phyloP scores from a whole-genome alignment of 37 sponge, comb jelly and placozoan species.

The Bolinopsis microptera region DNA sequence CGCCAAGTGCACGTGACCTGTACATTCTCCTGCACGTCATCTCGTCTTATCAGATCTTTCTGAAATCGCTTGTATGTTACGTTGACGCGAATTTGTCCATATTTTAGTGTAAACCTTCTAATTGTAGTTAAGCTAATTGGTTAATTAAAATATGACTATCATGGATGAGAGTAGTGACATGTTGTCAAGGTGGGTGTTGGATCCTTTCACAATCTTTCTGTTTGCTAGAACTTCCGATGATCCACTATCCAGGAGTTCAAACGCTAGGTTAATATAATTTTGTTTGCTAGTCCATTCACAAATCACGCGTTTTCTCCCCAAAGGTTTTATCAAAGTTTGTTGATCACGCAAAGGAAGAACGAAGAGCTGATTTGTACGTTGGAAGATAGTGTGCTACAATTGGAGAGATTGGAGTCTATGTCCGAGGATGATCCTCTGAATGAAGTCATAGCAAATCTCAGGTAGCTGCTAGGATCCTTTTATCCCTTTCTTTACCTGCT shows the following conservation, averaged over 20 bases:
- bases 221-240: too few relatives aligned
- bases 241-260: not conserved
- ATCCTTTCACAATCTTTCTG: too few relatives aligned
- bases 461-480: not conserved
- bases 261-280: too few relatives aligned
- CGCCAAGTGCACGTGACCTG: not conserved
- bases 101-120: too few relatives aligned
- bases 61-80: not conserved
- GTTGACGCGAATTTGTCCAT: not conserved
- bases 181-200: not conserved
- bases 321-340: constrained; percentile 49
- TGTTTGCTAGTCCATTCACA: too few relatives aligned
- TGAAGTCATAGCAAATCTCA: not conserved
- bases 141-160: not conserved
- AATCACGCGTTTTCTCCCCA: too few relatives aligned
- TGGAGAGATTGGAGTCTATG: constrained; percentile 26
- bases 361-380: not conserved
- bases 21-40: not conserved
- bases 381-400: not conserved
- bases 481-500: too few relatives aligned
- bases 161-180: not conserved
- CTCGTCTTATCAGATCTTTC: not conserved
- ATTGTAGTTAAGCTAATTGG: not conserved
- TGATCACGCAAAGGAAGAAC: constrained; percentile 7
- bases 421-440: not conserved